Conservation (phyloP, 1,140 invertebrate species). For the Manduca sexta region DNA sequence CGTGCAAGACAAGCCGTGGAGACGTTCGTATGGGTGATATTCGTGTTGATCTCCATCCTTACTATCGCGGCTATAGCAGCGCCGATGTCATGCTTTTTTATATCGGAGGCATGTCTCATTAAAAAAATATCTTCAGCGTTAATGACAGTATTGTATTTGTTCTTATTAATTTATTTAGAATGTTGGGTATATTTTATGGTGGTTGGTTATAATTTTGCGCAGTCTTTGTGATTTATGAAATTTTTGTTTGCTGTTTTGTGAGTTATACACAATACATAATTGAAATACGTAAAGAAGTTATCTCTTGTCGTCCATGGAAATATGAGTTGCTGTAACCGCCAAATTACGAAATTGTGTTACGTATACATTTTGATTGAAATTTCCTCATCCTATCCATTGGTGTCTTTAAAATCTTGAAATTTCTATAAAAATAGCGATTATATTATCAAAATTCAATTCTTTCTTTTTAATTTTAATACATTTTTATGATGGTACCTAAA, state of each 20-base stretch:
- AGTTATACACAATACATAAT: background rate
- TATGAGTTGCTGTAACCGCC: too few relatives aligned
- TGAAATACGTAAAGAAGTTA: too few relatives aligned
- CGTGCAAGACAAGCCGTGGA: slow-evolving; percentile 5
- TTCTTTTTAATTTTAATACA: too few relatives aligned
- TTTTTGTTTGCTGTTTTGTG: background rate
- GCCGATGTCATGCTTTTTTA: slow-evolving; percentile 29
- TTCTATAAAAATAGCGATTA: too few relatives aligned
- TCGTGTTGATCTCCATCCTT: slow-evolving; percentile 24
- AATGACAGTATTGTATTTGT: slow-evolving; percentile 12
- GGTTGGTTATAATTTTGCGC: slow-evolving; percentile 20
- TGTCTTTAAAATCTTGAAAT: too few relatives aligned
- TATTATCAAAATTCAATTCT: too few relatives aligned
- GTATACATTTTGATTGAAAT: too few relatives aligned
- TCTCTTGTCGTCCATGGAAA: too few relatives aligned
- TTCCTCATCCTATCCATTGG: too few relatives aligned
- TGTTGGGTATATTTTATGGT: slow-evolving; percentile 38
- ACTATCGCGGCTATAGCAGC: slow-evolving; percentile 14
- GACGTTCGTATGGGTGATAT: slow-evolving; percentile 13
- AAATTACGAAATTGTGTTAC: too few relatives aligned
- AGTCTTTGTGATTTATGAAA: background rate
- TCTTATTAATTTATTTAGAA: slow-evolving; percentile 26
- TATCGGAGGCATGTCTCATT: slow-evolving; percentile 20
- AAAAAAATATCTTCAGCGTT: slow-evolving; percentile 20
- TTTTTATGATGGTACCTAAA: too few relatives aligned